Percentiles rank a stretch among this genome's conserved stretches.
Conservation (phyloP, 2,797 vertebrate species). For the Lindbergichthys nudifrons region DNA sequence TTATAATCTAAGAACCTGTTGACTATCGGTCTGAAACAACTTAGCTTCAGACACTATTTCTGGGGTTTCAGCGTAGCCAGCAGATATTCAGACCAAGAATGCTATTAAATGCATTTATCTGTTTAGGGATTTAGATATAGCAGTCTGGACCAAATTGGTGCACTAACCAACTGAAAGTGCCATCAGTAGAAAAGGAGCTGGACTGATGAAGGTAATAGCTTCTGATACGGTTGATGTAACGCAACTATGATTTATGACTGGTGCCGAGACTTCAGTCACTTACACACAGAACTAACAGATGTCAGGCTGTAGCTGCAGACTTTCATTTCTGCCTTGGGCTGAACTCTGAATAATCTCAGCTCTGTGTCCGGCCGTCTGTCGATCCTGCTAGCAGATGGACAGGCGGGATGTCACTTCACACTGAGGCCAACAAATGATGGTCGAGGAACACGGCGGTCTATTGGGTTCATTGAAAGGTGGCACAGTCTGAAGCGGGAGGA, state of each 20-base stretch:
- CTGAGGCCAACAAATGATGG: slow-evolving; percentile 43
- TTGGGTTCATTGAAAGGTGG: slow-evolving; percentile 38
- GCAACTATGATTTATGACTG: background rate
- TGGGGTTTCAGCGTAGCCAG: too few relatives aligned
- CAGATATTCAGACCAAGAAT: too few relatives aligned
- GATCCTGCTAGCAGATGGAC: slow-evolving; percentile 48
- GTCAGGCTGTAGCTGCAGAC: slow-evolving; percentile 16
- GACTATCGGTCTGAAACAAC: too few relatives aligned
- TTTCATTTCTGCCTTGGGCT: slow-evolving; percentile 14
- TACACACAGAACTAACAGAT: slow-evolving; percentile 26
- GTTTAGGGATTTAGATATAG: background rate
- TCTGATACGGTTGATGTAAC: background rate
- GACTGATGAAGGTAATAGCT: background rate
- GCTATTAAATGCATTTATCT: too few relatives aligned
- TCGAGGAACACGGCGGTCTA: slow-evolving; percentile 28
- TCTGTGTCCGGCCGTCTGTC: slow-evolving; percentile 58
- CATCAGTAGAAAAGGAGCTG: background rate
- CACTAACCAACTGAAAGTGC: background rate
- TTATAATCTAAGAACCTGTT: too few relatives aligned
- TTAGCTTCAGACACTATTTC: too few relatives aligned
- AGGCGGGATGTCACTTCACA: slow-evolving; percentile 35
- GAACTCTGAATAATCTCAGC: slow-evolving; percentile 44
- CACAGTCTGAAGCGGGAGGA: slow-evolving; percentile 6
- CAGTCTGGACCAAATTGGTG: background rate
- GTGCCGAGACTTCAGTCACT: background rate